These are phyloP conservation scores for Unio delphinus DNA, from an alignment of 2,888 invertebrate species.

Conservation along the genomic window DNA sequence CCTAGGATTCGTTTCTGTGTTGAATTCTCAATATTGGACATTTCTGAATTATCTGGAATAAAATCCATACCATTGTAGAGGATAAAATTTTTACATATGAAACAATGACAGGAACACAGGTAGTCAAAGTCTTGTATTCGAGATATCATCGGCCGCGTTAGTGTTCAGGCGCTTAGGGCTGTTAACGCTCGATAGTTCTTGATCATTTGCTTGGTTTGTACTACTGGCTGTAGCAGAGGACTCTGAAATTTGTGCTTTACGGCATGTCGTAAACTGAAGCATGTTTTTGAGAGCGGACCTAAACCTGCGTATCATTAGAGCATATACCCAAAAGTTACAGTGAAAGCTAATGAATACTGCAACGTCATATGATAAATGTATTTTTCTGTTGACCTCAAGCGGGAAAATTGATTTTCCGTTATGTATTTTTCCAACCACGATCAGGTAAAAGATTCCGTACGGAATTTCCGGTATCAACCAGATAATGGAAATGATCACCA, in stretches of 20 bases:
- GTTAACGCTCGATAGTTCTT: no score
- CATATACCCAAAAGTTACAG: slow-evolving; percentile 36
- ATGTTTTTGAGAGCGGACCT: slow-evolving; percentile 15
- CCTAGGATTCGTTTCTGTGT: no score
- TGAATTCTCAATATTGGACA: no score
- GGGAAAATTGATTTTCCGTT: slow-evolving; percentile 15
- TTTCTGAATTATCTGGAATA: no score
- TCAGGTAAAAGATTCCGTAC: slow-evolving; percentile 27
- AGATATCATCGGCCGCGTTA: no score
- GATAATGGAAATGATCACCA: slow-evolving; percentile 23
- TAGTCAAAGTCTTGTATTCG: no score
- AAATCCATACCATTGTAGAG: no score
- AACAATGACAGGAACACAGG: no score
- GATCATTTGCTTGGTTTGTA: no score
- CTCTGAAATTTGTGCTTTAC: not conserved
- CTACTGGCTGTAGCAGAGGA: no score
- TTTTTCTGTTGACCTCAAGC: slow-evolving; percentile 16
- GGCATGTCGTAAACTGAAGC: slow-evolving; percentile 14
- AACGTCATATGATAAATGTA: slow-evolving; percentile 27
- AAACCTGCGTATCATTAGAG: slow-evolving; percentile 18
- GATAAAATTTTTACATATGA: no score
- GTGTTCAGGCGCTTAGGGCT: no score
- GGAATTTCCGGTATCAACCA: slow-evolving; percentile 32
- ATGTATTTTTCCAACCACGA: slow-evolving; percentile 13
- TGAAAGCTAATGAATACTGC: slow-evolving; percentile 25